Evolutionary conservation across 2,113 vertebrate genomes (phyloP), one percentile per base, ranked within the genome.

Genomic region (Macroglossus sobrinus): DNA sequence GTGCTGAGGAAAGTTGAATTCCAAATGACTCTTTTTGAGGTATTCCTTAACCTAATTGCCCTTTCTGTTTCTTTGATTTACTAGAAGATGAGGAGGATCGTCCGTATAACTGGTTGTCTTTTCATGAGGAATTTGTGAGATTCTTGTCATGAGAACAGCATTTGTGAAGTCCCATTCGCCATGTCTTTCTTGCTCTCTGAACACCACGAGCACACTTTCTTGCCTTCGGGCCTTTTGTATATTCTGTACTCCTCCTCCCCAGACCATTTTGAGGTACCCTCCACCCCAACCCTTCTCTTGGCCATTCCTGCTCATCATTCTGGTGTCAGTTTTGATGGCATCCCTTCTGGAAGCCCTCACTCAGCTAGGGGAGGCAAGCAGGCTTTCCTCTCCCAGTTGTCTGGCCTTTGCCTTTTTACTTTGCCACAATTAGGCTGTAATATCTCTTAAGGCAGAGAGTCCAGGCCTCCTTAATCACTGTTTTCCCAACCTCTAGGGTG

Each of bases 1-100:
- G 84, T 55, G 19, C 55, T 68, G 18, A 69, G 33, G 47, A 90
- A 72, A 92, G 84, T 85, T 66, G 21, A 68, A 79, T 81, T 88
- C 59, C 66, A 76, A 47, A 40, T 13, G 63, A 16, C 2, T 45
- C 38, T 21, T 81, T 22, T 7, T 45, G 66, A 93, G 45, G 7
- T 55, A 53, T 74, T 45, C 38, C 35, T 84, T 69, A 78, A 81
- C 57, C 22, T 57, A 38, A 82, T 78, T 66, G 18, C 33, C 40
- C 35, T n/a, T 86, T 40, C 15, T 40, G 7, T n/a, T 76, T 35
- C 59, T 93, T 87, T 66, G 55, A 47, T 76, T 94, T 82, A 26
- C 55, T 35, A 75, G 59, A 63, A 71, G 33, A 53, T 80, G 66
- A 88, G n/a, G 16, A 80, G n/a, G 14, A 33, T n/a, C 6, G 4